Evolutionary conservation across 2,113 vertebrate species (phyloP).

Genomic region (Cygnus atratus): DNA sequence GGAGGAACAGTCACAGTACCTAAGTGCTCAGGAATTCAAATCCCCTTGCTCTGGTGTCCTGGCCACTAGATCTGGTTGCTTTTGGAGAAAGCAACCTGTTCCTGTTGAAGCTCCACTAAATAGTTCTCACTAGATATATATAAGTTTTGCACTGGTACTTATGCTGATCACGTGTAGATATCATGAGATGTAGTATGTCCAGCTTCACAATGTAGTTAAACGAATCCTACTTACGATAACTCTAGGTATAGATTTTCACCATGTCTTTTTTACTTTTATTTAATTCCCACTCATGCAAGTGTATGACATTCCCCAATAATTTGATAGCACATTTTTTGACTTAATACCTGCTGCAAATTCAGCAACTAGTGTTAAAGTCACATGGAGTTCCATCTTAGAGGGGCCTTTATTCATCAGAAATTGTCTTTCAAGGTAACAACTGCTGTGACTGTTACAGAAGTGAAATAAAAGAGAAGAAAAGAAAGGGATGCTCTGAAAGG

Average conservation of each 20-base stretch:
- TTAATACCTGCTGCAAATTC: not conserved
- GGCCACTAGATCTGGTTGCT: not conserved
- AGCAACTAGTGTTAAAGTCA: not conserved
- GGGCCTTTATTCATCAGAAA: not conserved
- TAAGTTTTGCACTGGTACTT: not conserved
- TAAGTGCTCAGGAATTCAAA: not conserved
- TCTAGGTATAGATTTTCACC: not conserved
- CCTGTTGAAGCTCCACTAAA: not conserved
- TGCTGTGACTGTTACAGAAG: not conserved
- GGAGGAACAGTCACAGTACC: not conserved
- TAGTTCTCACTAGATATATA: not conserved
- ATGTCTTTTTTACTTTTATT: not conserved
- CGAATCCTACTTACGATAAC: not conserved
- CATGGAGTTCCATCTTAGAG: not conserved
- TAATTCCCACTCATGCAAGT: not conserved
- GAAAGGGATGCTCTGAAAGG: not conserved
- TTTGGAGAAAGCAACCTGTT: not conserved
- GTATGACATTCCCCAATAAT: not conserved
- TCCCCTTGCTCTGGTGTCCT: not conserved
- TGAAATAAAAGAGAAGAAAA: not conserved
- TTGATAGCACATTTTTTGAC: not conserved
- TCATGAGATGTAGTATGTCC: not conserved
- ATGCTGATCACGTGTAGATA: not conserved
- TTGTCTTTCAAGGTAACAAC: not conserved
- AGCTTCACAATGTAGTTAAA: not conserved